phyloP scores from a whole-genome alignment of 92 coral and sea anemone species.

The Palythoa caribaeorum region DNA sequence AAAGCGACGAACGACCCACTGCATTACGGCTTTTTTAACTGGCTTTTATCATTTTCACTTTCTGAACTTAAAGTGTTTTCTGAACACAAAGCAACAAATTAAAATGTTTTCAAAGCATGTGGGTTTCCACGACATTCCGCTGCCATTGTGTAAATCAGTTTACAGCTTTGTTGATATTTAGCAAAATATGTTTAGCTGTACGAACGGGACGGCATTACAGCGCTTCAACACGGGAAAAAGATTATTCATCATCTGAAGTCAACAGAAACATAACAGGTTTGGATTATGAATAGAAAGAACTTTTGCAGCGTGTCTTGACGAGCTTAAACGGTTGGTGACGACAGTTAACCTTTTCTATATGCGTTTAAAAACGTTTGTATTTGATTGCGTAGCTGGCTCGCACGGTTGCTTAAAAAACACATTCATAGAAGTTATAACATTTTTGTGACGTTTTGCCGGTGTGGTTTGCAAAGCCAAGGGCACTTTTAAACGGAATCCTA shows the following conservation, averaged over 20 bases:
- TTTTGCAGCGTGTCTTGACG: not conserved
- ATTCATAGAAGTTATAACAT: not conserved
- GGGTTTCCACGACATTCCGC: constrained; percentile 28
- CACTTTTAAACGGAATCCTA: too few relatives aligned
- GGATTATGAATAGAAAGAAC: not conserved
- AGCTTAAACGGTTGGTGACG: not conserved
- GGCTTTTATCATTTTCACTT: not conserved
- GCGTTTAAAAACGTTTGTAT: not conserved
- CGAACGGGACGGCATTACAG: not conserved
- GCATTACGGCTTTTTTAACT: not conserved
- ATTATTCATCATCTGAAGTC: not conserved
- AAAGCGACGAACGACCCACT: not conserved
- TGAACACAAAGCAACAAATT: constrained; percentile 30
- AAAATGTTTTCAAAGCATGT: constrained; percentile 29
- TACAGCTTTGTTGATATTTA: constrained; percentile 33
- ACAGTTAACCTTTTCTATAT: not conserved
- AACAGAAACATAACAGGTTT: constrained; percentile 16
- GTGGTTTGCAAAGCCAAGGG: too few relatives aligned
- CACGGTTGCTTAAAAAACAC: not conserved
- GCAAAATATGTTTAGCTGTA: constrained; percentile 27
- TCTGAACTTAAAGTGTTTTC: constrained; percentile 21
- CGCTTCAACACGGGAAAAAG: not conserved
- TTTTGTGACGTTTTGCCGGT: too few relatives aligned
- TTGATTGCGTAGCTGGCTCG: not conserved
- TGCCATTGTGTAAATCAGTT: constrained; percentile 16